These are phyloP conservation scores for Perizoma flavofasciatum DNA, from an alignment of 2,888 invertebrate genomes.

Conservation along the genomic window DNA sequence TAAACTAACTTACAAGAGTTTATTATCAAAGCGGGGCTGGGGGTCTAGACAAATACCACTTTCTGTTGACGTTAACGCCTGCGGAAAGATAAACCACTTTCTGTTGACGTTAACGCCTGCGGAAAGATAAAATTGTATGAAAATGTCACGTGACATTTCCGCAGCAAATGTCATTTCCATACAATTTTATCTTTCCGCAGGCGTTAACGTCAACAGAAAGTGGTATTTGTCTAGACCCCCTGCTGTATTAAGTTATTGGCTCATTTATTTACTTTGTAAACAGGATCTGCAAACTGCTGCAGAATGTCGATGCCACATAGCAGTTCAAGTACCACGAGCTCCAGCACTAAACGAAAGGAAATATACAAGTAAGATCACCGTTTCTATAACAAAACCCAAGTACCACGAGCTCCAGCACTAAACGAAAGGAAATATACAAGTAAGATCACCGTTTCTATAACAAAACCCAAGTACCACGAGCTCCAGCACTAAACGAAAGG, in stretches of 20 bases:
- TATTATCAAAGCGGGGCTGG: neutral
- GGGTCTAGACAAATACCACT: too few relatives aligned
- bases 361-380: conserved; percentile 75
- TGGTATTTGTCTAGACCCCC: too few relatives aligned
- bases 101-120: too few relatives aligned
- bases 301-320: conserved; percentile 81
- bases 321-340: conserved; percentile 77
- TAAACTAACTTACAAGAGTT: neutral
- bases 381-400: conserved; percentile 53
- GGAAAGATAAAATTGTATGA: too few relatives aligned
- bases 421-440: conserved; percentile 83
- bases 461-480: conserved; percentile 77
- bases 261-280: conserved; percentile 6
- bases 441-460: conserved; percentile 46
- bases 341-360: conserved; percentile 80
- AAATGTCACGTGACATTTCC: too few relatives aligned
- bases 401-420: conserved; percentile 76
- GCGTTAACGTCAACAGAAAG: too few relatives aligned
- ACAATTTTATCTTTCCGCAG: too few relatives aligned
- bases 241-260: neutral
- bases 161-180: too few relatives aligned
- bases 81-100: too few relatives aligned
- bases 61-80: too few relatives aligned
- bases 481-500: conserved; percentile 79
- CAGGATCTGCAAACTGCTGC: conserved; percentile 24